Conservation (phyloP, 35 echinoderm and acorn worm species). For the Ptychodera flava region DNA sequence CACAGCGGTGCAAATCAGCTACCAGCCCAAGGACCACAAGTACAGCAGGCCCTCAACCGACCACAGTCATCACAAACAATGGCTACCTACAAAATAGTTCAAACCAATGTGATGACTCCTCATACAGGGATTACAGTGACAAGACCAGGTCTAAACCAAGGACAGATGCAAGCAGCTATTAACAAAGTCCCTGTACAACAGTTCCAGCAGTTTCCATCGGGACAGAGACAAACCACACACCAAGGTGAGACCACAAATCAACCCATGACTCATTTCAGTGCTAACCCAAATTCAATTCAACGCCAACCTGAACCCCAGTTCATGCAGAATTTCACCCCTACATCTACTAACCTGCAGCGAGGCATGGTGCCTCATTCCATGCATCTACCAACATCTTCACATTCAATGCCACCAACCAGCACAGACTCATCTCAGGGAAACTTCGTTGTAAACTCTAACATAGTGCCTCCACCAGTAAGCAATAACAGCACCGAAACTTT, state of each 20-base stretch:
- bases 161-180: too few species aligned
- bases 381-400: neutral
- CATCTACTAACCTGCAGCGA: neutral
- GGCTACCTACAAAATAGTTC: neutral
- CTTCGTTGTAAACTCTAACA: neutral
- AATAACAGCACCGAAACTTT: neutral
- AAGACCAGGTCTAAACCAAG: neutral
- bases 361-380: neutral
- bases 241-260: neutral
- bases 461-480: neutral
- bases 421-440: neutral
- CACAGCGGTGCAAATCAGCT: neutral
- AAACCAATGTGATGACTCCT: neutral
- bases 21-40: neutral
- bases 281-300: neutral
- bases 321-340: neutral
- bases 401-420: neutral
- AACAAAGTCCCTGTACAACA: neutral
- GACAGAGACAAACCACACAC: neutral
- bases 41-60: neutral
- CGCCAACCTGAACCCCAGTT: neutral
- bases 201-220: neutral
- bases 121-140: too few species aligned
- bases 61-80: neutral
- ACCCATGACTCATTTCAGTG: neutral